Evolutionary conservation across 2,113 vertebrate genomes (phyloP).

Genomic region (Nothobranchius furzeri): DNA sequence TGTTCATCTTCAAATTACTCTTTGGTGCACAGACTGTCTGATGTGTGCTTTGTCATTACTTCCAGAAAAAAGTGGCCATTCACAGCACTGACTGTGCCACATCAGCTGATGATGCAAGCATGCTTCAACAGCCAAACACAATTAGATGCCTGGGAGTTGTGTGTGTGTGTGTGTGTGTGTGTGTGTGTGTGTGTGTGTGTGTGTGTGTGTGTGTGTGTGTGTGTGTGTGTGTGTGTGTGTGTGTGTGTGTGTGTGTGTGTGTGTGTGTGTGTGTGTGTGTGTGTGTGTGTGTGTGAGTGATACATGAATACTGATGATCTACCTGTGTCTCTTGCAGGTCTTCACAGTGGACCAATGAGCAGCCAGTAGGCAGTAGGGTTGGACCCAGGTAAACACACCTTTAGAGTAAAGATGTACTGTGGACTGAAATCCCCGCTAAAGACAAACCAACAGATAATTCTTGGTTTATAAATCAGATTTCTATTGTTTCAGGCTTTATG

Average conservation of each 20-base stretch:
- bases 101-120: conserved; percentile 46
- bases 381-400: conserved; percentile 63
- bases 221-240: too few species aligned
- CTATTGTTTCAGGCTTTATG: too few species aligned
- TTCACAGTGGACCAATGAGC: conserved; percentile 54
- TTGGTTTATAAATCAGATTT: too few species aligned
- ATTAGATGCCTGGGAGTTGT: conserved; percentile 22
- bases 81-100: conserved; percentile 6
- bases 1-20: too few species aligned
- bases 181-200: not conserved
- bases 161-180: not conserved
- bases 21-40: too few species aligned
- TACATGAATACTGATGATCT: too few species aligned
- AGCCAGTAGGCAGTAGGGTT: conserved; percentile 52
- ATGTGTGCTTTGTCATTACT: conserved; percentile 36
- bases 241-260: too few species aligned
- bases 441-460: too few species aligned
- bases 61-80: conserved; percentile 28
- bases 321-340: conserved; percentile 33
- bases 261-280: too few species aligned
- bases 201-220: not conserved
- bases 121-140: conserved; percentile 31
- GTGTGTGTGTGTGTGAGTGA: too few species aligned
- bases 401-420: not conserved
- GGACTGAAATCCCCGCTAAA: not conserved